A percentile compares a stretch with the other conserved stretches of the same genome.
Conservation (phyloP, 1,140 invertebrate genomes). For the Tetraneura akinire region DNA sequence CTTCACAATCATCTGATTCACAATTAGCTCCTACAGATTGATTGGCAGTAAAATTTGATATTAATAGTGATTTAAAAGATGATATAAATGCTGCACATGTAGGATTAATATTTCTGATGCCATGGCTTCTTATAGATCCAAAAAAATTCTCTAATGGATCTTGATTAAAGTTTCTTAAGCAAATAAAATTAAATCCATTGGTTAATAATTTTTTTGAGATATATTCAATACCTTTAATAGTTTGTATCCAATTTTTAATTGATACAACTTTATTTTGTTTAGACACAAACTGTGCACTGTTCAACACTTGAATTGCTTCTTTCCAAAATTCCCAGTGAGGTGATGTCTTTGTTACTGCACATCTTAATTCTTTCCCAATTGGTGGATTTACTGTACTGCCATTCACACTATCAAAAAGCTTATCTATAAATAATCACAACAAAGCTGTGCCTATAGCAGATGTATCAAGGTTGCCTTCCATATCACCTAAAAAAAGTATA, state of each 20-base stretch:
- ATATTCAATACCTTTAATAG: background rate
- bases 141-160: background rate
- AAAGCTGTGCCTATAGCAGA: background rate
- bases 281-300: background rate
- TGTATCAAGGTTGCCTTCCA: background rate
- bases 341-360: background rate
- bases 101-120: background rate
- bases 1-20: no score
- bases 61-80: background rate
- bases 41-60: background rate
- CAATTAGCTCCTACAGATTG: no score
- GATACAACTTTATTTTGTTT: slow-evolving; percentile 4
- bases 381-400: background rate
- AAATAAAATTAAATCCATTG: background rate
- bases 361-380: slow-evolving; percentile 1
- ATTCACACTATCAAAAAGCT: no score
- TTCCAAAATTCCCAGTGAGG: background rate
- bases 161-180: background rate
- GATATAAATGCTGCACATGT: background rate
- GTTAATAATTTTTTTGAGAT: background rate
- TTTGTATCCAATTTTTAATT: slow-evolving; percentile 3
- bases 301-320: background rate
- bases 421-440: background rate
- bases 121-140: background rate
- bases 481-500: background rate